phyloP scores from a whole-genome alignment of 2,113 vertebrate genomes.

The Notechis scutatus region DNA sequence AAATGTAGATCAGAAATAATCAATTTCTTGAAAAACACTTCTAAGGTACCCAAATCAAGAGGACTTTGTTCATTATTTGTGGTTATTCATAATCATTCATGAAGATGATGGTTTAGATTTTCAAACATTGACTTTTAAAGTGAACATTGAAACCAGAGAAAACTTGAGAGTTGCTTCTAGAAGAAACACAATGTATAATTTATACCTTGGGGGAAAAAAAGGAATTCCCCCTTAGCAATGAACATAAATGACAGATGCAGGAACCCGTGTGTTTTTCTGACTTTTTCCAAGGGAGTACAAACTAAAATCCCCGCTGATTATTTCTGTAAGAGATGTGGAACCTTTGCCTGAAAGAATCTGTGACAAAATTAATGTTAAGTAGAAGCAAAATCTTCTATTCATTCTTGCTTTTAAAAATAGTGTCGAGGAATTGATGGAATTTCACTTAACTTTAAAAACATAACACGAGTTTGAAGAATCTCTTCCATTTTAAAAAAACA shows the following conservation, averaged over 20 bases:
- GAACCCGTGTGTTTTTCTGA: background rate
- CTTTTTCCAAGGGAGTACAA: background rate
- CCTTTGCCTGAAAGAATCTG: background rate
- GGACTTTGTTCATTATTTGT: background rate
- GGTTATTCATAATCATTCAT: background rate
- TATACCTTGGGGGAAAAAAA: background rate
- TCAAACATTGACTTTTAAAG: background rate
- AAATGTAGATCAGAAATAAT: conserved; percentile 18
- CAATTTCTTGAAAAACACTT: background rate
- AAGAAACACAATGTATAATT: conserved; percentile 2
- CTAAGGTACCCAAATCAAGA: background rate
- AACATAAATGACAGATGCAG: background rate
- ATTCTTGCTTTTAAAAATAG: background rate
- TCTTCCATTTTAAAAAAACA: background rate
- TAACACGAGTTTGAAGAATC: background rate
- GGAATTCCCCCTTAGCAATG: background rate
- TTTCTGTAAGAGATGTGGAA: background rate
- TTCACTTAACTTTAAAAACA: background rate
- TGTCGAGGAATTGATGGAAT: background rate
- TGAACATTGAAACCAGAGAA: background rate
- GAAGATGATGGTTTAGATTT: background rate
- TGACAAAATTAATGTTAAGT: background rate
- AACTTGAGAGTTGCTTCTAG: background rate
- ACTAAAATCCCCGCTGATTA: background rate
- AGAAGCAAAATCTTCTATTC: background rate